Percentiles rank a stretch among this genome's conserved stretches.
phyloP scores from a whole-genome alignment of 2,888 invertebrate genomes.

The Eurytoma californica region DNA sequence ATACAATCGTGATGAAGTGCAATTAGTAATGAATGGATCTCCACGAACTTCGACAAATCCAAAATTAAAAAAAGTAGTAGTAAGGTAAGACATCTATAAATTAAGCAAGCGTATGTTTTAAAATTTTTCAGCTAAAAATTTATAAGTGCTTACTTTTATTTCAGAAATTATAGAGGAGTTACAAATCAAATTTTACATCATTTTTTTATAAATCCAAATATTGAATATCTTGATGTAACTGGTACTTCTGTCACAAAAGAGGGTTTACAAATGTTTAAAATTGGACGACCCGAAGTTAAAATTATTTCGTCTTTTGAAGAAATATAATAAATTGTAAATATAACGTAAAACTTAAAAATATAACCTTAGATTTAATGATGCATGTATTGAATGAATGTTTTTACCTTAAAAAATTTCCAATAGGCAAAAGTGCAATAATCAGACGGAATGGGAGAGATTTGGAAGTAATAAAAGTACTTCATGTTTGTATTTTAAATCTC shows the following conservation, averaged over 20 bases:
- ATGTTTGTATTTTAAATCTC: background rate
- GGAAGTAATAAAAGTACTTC: slow-evolving; percentile 24
- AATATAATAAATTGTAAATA: slow-evolving; percentile 57
- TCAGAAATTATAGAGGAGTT: slow-evolving; percentile 80
- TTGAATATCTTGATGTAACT: slow-evolving; percentile 81
- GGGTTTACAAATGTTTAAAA: slow-evolving; percentile 80
- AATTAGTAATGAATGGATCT: slow-evolving; percentile 64
- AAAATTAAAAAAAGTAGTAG: slow-evolving; percentile 70
- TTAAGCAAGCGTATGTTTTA: slow-evolving; percentile 1
- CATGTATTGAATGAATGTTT: slow-evolving; percentile 44
- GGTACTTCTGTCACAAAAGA: slow-evolving; percentile 80
- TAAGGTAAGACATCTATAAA: slow-evolving; percentile 63
- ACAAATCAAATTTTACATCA: slow-evolving; percentile 81
- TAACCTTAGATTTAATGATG: slow-evolving; percentile 21
- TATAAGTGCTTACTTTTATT: slow-evolving; percentile 53
- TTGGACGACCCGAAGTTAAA: slow-evolving; percentile 77
- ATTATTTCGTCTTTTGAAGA: slow-evolving; percentile 69
- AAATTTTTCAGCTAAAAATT: background rate
- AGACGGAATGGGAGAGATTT: slow-evolving; percentile 5
- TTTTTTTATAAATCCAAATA: slow-evolving; percentile 78
- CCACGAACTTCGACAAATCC: slow-evolving; percentile 68
- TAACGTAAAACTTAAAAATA: slow-evolving; percentile 25
- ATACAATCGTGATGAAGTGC: slow-evolving; percentile 61
- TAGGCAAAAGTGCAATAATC: slow-evolving; percentile 44
- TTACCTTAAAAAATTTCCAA: slow-evolving; percentile 37